Evolutionary conservation across 2,113 vertebrate species (phyloP), one percentile per base, ranked within the genome.

Genomic region (Cyanoliseus patagonus): DNA sequence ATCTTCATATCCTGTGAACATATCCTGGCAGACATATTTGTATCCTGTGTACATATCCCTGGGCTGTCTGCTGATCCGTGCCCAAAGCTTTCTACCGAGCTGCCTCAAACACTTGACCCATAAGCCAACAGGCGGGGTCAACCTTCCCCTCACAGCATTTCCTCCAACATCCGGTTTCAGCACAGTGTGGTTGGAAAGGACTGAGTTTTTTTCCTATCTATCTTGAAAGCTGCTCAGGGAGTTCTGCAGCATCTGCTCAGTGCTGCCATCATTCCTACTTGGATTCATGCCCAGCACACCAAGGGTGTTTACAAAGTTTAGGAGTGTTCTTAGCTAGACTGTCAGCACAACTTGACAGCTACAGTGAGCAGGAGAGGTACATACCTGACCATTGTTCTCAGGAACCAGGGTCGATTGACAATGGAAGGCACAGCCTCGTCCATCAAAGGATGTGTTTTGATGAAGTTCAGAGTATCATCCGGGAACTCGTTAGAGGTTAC

Each of bases 391-490:
- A 99, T 99, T 1, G 99, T 99, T 95, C 99, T 99, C 89, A 99
- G 98, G 96, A 99, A 99, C 99, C 99, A 99, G 6, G 99, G 99
- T 78, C 98, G 98, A 97, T 99, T 99, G 63, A 99, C 97, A 78
- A 99, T 98, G 73, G 99, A 99, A 67, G 99, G 98, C 55, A 99
- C 99, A 1, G 99, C 99, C 96, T 99, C 99, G 0, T 99, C 99
- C 99, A 99, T 99, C 93, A 99, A 98, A 9, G 99, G 99, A 96
- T 99, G 99, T 41, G 99, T 99, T 98, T 99, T 99, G 97, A 99
- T 99, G 97, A 99, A 99, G 97, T 99, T 99, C 94, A 99, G 98
- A 11, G 99, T 99, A 92, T 99, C 99, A 18, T 99, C 99, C 0
- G 99, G 99, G 94, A 99, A 99, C 97, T 99, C 99, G 6, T 99